Base-by-base conservation (phyloP, 2,797 vertebrate species). In the Ctenosaura bakeri region DNA sequence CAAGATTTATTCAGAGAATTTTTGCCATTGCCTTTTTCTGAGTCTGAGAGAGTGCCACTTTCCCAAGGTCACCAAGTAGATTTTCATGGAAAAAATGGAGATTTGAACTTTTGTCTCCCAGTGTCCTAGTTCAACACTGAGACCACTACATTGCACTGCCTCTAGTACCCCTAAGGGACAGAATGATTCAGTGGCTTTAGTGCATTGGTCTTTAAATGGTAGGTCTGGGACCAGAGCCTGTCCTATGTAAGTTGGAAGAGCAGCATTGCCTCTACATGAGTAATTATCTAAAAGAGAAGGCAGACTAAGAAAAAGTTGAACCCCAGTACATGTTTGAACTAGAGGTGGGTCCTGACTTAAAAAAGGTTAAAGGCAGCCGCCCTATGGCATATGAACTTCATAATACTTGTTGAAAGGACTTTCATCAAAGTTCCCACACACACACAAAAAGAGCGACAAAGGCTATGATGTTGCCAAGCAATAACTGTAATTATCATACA, bases 371-470 rank as follows among this genome's bases (percentile, higher is more conserved):
- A 50, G 38, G 6, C 50, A 22, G 42, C 9, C 24, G 29, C 80
- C 18, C 50, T 26, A 26, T 7, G 4, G 76, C 10, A 10, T 10
- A 26, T 24, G 9, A 26, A 12, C 1, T 12, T 42, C 10, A 46
- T 13, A 46, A 50, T 24, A 46, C 76, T 26, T 78, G 20, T 13
- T n/a, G 35, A 74, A 26, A 78, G 12, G 42, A 26, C 76, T 46
- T 26, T 78, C 76, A 26, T 26, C 76, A 24, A 38, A 24, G 18
- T n/a, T n/a, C n/a, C n/a, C n/a, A n/a, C n/a, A n/a, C n/a, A n/a
- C n/a, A n/a, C n/a, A n/a, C n/a, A n/a, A n/a, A n/a, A 83, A 84
- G 84, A 94, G 90, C 83, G 86, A 1, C 86, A 86, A 50, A 88
- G 86, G 91, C 76, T 89, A 94, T 88, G 35, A 85, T 83, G 24